phyloP scores from a whole-genome alignment of 53 echinoderm and acorn worm genomes.

The Antedon mediterranea region DNA sequence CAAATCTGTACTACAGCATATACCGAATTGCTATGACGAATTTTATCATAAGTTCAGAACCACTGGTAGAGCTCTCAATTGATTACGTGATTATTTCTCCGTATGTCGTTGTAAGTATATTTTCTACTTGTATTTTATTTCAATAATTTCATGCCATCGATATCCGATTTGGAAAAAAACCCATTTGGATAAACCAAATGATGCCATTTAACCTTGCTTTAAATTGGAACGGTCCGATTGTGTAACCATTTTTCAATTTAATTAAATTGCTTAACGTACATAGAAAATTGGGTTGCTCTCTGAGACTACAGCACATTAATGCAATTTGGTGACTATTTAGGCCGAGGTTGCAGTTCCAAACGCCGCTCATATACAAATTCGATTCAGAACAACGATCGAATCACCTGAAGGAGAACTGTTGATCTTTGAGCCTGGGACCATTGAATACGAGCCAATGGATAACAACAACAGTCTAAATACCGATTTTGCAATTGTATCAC shows the following conservation, averaged over 20 bases:
- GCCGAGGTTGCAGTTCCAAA: constrained; percentile 17
- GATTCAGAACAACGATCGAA: constrained; percentile 44
- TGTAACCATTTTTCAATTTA: no score
- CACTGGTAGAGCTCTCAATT: constrained; percentile 44
- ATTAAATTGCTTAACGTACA: no score
- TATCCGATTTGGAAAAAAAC: no score
- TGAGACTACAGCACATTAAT: no score
- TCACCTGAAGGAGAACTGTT: constrained; percentile 34
- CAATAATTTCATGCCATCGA: no score
- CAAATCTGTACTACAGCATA: constrained; percentile 44
- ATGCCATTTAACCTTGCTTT: no score
- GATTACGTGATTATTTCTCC: constrained; percentile 54
- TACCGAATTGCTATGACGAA: constrained; percentile 51
- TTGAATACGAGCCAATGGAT: constrained; percentile 31
- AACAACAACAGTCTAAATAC: not conserved
- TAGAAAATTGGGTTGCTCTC: no score
- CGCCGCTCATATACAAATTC: constrained; percentile 32
- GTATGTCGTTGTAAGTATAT: constrained; percentile 22
- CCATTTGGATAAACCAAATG: no score
- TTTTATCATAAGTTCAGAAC: constrained; percentile 48
- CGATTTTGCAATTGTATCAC: not conserved
- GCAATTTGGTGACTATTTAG: not conserved
- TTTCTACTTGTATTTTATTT: not conserved
- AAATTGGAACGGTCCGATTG: no score
- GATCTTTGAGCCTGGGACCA: constrained; percentile 15